phyloP scores from a whole-genome alignment of 2,113 vertebrate species.

The Oncorhynchus kisutch region DNA sequence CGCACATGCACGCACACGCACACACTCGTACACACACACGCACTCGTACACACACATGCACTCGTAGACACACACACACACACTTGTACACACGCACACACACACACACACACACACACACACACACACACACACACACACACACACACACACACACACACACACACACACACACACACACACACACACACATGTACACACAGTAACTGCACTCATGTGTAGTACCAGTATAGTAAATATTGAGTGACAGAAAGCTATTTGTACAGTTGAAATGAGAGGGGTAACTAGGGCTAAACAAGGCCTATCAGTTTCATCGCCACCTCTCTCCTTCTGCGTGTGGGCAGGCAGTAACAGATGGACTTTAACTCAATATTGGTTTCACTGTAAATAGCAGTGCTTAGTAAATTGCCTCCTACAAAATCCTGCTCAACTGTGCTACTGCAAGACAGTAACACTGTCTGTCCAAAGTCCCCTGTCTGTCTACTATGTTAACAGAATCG shows the following conservation, averaged over 20 bases:
- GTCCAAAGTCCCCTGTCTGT: not conserved
- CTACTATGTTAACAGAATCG: not conserved
- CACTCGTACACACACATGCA: not conserved
- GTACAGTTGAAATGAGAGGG: not conserved
- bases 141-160: conserved; percentile 20
- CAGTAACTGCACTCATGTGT: conserved; percentile 16
- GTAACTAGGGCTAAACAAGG: not conserved
- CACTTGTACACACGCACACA: conserved; percentile 12
- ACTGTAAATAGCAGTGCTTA: not conserved
- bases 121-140: conserved; percentile 4
- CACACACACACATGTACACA: not conserved
- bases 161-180: conserved; percentile 18
- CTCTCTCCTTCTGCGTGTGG: not conserved
- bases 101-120: conserved; percentile 20
- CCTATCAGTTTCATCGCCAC: not conserved
- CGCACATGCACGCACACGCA: conserved; percentile 12
- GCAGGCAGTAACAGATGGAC: not conserved
- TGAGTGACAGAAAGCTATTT: not conserved
- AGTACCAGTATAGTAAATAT: conserved; percentile 3
- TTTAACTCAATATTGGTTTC: not conserved
- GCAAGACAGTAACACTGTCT: not conserved
- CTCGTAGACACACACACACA: conserved; percentile 4
- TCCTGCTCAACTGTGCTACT: not conserved
- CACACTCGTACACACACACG: conserved; percentile 10
- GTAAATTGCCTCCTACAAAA: not conserved